These are phyloP conservation scores for Chromis chromis DNA, from an alignment of 2,797 vertebrate species.

Conservation along the genomic window DNA sequence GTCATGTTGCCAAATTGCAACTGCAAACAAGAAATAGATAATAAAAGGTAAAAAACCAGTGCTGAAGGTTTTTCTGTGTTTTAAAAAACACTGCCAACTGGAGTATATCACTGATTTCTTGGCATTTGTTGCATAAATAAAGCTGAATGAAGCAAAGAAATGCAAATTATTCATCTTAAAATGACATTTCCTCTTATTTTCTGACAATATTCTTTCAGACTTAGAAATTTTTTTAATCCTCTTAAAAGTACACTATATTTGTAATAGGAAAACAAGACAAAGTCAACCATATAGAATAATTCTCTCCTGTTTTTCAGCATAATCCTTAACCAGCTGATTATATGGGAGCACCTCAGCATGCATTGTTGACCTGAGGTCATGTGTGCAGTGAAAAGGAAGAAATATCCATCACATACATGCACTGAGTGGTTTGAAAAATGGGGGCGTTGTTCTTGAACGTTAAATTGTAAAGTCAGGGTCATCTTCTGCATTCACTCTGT, in stretches of 20 bases:
- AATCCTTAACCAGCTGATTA: conserved; percentile 12
- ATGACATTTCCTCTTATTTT: not conserved
- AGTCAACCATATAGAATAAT: not conserved
- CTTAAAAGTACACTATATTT: not conserved
- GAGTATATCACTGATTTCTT: not conserved
- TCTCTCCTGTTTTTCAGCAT: not conserved
- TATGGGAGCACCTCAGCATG: conserved; percentile 10
- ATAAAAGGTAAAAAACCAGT: conserved; percentile 9
- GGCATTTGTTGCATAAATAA: not conserved
- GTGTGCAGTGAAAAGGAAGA: not conserved
- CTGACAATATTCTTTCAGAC: not conserved
- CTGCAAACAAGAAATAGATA: conserved; percentile 21
- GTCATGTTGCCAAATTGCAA: conserved; percentile 27
- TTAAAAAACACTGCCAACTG: not conserved
- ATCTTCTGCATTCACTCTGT: conserved; percentile 7
- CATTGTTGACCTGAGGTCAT: conserved; percentile 30
- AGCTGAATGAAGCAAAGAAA: not conserved
- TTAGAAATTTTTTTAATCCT: not conserved
- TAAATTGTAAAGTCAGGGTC: conserved; percentile 13
- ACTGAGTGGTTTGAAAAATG: conserved; percentile 6
- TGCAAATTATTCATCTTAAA: not conserved
- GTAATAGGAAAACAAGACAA: not conserved
- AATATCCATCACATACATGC: conserved; percentile 15
- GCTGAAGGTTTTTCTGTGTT: conserved; percentile 12
- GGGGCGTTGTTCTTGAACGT: conserved; percentile 19